Base-by-base conservation (phyloP, 2,113 vertebrate species). In the Sterrhoptilus dennistouni region DNA sequence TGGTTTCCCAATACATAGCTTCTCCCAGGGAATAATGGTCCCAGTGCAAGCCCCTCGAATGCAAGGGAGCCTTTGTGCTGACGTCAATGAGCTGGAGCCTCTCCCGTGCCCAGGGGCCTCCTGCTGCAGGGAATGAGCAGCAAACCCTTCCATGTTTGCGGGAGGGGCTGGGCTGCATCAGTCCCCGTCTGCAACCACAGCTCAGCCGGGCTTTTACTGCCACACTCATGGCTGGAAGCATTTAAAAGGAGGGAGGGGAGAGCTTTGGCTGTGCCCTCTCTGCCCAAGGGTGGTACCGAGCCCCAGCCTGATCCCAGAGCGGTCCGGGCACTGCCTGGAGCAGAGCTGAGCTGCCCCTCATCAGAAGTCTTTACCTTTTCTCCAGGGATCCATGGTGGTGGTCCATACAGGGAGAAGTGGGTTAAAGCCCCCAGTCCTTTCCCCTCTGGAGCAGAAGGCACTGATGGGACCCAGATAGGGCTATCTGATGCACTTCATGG, bases 61-160 rank as follows among this genome's bases (percentile, higher is more conserved):
- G 88, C 91, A 84, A 64, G 74, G 88, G 72, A 87, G 76, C 54
- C 72, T 88, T 59, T 69, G 65, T 83, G 87, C 65, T 92, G 91
- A 79, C 35, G 45, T 92, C 93, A 86, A 4, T 87, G 59, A 74
- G 53, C 76, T 91, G 96, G 93, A 83, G 49, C 40, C 0, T 7
- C 54, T 95, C 76, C 94, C 54, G 18, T 77, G 82, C 89, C 90
- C 71, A 36, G 77, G 84, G 92, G 70, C 74, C 91, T 95, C 81
- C 89, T 91, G 94, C 85, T 90, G 94, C 56, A 93, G 87, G 89
- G 85, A 83, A 83, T n/a, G 70, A 95, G 91, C 95, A 95, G 89
- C 72, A 90, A 40, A 78, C 77, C 78, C 47, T 50, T 87, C 78
- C 31, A 1, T 57, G 90, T 83, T 76, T 93, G 90, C 76, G 7